These are phyloP conservation scores for Drosophila ironensis DNA, from an alignment of 1,140 invertebrate species.

Conservation along the genomic window DNA sequence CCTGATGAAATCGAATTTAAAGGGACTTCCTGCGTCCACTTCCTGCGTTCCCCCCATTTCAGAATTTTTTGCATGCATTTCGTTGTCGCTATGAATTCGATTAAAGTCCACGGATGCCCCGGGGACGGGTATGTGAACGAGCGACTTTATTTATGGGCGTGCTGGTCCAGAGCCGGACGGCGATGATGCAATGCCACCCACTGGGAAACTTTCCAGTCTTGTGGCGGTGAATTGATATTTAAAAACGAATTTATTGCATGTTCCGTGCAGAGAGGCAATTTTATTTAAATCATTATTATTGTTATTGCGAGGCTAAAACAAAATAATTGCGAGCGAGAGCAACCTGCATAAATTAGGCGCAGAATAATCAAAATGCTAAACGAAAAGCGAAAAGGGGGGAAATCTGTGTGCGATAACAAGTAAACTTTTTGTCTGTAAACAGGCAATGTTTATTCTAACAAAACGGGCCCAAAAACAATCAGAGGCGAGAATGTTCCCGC, in stretches of 20 bases:
- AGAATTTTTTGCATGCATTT: constrained; percentile 21
- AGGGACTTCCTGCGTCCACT: constrained; percentile 1
- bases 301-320: constrained; percentile 7
- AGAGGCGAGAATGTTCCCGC: not conserved
- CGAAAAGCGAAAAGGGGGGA: not conserved
- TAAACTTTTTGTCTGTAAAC: constrained; percentile 26
- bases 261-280: constrained; percentile 1
- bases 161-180: not conserved
- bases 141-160: constrained; percentile 48
- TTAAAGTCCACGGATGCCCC: constrained; percentile 45
- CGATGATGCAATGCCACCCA: constrained; percentile 29
- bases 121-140: not conserved
- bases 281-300: constrained; percentile 39
- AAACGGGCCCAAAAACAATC: not conserved
- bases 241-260: constrained; percentile 4
- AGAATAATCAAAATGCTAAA: constrained; percentile 24
- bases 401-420: constrained; percentile 7
- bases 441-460: constrained; percentile 21
- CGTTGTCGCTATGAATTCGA: constrained; percentile 39
- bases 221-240: constrained; percentile 15
- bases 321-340: constrained; percentile 9
- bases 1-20: not conserved
- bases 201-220: not conserved
- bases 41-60: not conserved
- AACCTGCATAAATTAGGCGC: constrained; percentile 48